Base-by-base conservation (phyloP, 2,888 invertebrate genomes). In the Tachina grossa region DNA sequence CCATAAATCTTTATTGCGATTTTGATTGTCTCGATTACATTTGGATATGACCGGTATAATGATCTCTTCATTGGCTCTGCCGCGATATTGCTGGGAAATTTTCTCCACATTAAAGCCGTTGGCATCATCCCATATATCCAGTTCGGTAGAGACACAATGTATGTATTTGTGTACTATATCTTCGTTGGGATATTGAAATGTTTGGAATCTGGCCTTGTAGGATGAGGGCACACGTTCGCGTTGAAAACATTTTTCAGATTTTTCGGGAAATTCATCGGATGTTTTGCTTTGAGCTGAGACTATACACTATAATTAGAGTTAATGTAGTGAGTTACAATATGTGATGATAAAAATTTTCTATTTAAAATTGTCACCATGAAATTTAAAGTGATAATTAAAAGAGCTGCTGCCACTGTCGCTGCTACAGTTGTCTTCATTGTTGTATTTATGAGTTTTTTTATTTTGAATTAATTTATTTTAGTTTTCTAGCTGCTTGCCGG, bases 41-140 rank as follows among this genome's bases (percentile, higher is more conserved):
- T 88, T 87, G 13, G 85, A 88, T 55, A 88, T 79, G 43, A 88
- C 87, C 14, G 89, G 88, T 22, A 89, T 68, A 22, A 88, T 55
- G 2, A 87, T 66, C 66, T 89, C 88, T 31, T 87, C 85, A 65
- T 88, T 88, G 39, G 88, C 88, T 39, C 79, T 86, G n/a, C 83
- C 84, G 31, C 87, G 88, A 65, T 88, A 89, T 49, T 88, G 84
- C 11, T 88, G 81, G 13, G 88, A 82, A 41, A 89, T 87, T 31
- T 87, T 87, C 39, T 87, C 88, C 4, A 88, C 84, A 77, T 88
- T 85, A 57, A 88, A 88, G 13, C 89, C 89, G 16, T 71, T 82
- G 10, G 57, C 66, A 80, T 89, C 87, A 71, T 87, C 85, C 88
- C 88, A 89, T 31, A 89, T 84, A 31, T 74, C 87, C 77, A 89